Evolutionary conservation across 2,888 invertebrate genomes (phyloP).

Genomic region (Drosophila pseudotalamancana): DNA sequence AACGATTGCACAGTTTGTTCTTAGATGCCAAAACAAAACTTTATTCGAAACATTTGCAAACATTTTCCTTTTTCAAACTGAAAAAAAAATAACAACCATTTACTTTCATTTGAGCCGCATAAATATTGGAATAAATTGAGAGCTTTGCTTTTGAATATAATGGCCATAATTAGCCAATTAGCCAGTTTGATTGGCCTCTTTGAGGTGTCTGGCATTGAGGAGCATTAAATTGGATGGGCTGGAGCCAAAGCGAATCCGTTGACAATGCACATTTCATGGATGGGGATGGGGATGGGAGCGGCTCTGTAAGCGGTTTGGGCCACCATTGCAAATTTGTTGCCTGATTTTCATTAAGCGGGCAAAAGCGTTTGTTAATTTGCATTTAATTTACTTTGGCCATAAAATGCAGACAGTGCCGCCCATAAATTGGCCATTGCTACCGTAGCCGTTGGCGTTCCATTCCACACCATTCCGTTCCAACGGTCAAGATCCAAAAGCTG

Average conservation of each 20-base stretch:
- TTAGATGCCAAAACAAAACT: too few relatives aligned
- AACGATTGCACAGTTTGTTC: too few relatives aligned
- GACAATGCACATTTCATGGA: slow-evolving; percentile 43
- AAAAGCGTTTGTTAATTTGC: slow-evolving; percentile 59
- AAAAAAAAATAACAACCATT: too few relatives aligned
- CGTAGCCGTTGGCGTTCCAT: slow-evolving; percentile 50
- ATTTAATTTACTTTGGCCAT: slow-evolving; percentile 62
- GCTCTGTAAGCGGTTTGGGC: slow-evolving; percentile 7
- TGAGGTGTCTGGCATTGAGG: slow-evolving; percentile 8
- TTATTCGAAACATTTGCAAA: too few relatives aligned
- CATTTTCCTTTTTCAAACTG: too few relatives aligned
- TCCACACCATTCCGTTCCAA: too few relatives aligned
- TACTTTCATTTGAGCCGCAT: too few relatives aligned
- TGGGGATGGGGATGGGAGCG: slow-evolving; percentile 14
- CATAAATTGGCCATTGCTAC: slow-evolving; percentile 62
- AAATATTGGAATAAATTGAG: neutral
- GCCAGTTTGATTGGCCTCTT: neutral
- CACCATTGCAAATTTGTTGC: slow-evolving; percentile 4
- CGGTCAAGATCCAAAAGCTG: slow-evolving; percentile 5
- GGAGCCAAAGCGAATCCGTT: slow-evolving; percentile 40
- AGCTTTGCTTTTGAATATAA: slow-evolving; percentile 3
- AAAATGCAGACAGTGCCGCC: slow-evolving; percentile 45
- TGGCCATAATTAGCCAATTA: slow-evolving; percentile 6
- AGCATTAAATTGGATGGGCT: slow-evolving; percentile 34
- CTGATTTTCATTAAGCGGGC: slow-evolving; percentile 26